Conservation (phyloP, 1,140 invertebrate species). For the Bombus consobrinus region DNA sequence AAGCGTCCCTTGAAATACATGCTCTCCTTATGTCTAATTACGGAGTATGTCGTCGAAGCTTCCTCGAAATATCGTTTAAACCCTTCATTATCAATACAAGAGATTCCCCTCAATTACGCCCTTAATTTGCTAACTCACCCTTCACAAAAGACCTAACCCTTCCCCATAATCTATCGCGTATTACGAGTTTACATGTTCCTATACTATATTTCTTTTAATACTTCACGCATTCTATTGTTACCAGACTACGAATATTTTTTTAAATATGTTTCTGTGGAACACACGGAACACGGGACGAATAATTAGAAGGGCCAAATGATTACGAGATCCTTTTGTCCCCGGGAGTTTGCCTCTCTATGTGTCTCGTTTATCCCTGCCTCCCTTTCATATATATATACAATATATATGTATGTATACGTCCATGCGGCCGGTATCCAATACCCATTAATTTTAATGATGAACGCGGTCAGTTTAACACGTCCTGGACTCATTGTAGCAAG, state of each 20-base stretch:
- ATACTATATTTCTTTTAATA: no score
- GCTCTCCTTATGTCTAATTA: not conserved
- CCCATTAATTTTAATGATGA: slow-evolving; percentile 78
- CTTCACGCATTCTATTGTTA: no score
- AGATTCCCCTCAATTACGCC: not conserved
- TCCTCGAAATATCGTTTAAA: not conserved
- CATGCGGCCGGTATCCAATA: slow-evolving; percentile 67
- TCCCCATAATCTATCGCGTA: no score
- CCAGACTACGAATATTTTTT: not conserved
- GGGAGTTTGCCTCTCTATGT: slow-evolving; percentile 4
- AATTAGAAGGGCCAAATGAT: slow-evolving; percentile 35
- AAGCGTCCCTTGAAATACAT: no score
- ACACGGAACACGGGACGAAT: not conserved
- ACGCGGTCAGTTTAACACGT: slow-evolving; percentile 76
- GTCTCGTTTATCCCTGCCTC: slow-evolving; percentile 28
- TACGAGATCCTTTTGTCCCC: slow-evolving; percentile 8
- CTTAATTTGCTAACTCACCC: slow-evolving; percentile 7
- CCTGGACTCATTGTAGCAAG: slow-evolving; percentile 69
- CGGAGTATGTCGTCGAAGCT: not conserved
- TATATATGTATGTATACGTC: not conserved
- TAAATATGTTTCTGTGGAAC: not conserved
- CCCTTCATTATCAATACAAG: slow-evolving; percentile 3
- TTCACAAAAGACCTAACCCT: not conserved
- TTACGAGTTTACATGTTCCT: not conserved
- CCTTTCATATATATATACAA: not conserved